Percentiles rank a stretch among this genome's conserved stretches.
These are phyloP conservation scores for Elysia chlorotica DNA, from an alignment of 1,140 invertebrate genomes.

Conservation along the genomic window DNA sequence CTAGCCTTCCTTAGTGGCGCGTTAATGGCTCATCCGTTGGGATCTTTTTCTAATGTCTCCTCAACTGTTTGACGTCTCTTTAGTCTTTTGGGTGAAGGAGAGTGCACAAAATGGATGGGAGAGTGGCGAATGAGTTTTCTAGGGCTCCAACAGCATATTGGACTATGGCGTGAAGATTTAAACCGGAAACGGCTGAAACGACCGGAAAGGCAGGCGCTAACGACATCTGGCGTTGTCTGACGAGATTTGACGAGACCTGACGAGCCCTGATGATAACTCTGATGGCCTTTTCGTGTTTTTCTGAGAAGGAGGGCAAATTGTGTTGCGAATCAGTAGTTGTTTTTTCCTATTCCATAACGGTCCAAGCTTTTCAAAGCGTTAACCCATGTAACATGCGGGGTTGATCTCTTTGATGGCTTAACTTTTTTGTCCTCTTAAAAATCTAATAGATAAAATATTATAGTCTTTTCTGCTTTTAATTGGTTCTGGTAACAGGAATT, in stretches of 20 bases:
- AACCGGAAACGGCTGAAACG: conserved; percentile 13
- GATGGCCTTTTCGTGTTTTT: conserved; percentile 22
- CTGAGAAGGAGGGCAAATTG: not conserved
- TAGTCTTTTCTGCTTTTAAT: not conserved
- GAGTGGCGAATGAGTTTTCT: not conserved
- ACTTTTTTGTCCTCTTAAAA: not conserved
- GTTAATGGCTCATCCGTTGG: no score
- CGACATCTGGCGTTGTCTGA: not conserved
- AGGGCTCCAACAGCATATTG: not conserved
- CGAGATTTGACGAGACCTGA: not conserved
- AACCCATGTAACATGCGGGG: not conserved
- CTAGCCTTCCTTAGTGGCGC: no score
- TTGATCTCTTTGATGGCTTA: not conserved
- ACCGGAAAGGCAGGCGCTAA: conserved; percentile 8
- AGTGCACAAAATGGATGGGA: not conserved
- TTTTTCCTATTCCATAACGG: not conserved
- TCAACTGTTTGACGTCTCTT: no score
- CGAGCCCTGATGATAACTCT: conserved; percentile 10
- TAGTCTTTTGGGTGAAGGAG: not conserved
- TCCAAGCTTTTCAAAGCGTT: not conserved
- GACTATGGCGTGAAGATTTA: not conserved
- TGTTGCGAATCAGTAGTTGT: not conserved
- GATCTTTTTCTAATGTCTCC: no score
- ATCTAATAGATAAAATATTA: not conserved
- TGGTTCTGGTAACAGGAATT: not conserved